Percentiles rank a stretch among this genome's conserved stretches.
Conservation (phyloP, 2,888 invertebrate genomes). For the Drosophila tanythrix region DNA sequence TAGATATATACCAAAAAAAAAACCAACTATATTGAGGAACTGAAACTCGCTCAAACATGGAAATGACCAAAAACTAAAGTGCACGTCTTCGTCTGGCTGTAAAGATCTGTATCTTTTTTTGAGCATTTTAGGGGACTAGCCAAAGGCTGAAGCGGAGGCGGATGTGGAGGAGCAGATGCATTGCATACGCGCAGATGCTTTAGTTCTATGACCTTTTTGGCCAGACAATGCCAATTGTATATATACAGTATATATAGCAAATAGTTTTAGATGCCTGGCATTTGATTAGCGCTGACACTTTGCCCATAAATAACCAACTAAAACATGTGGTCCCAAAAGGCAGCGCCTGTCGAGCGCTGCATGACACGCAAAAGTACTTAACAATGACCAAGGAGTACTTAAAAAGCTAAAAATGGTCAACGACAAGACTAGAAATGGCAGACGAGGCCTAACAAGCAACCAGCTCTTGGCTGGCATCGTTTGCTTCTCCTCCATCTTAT, state of each 20-base stretch:
- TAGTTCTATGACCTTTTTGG: slow-evolving; percentile 64
- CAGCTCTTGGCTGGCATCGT: slow-evolving; percentile 18
- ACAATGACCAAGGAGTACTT: slow-evolving; percentile 82
- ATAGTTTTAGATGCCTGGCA: slow-evolving; percentile 75
- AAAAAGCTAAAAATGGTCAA: slow-evolving; percentile 78
- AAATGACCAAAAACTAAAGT: slow-evolving; percentile 56
- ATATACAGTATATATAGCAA: slow-evolving; percentile 45
- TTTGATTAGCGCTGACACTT: slow-evolving; percentile 85
- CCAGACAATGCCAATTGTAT: slow-evolving; percentile 50
- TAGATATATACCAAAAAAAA: background rate
- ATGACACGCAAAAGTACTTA: slow-evolving; percentile 81
- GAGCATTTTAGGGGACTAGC: slow-evolving; percentile 12
- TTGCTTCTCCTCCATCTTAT: slow-evolving; percentile 1
- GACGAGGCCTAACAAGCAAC: slow-evolving; percentile 61
- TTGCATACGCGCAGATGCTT: slow-evolving; percentile 34
- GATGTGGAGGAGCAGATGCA: slow-evolving; percentile 10
- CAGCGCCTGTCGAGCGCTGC: slow-evolving; percentile 57
- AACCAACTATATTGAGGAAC: slow-evolving; percentile 38
- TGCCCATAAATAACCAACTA: slow-evolving; percentile 84
- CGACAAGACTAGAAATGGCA: slow-evolving; percentile 72
- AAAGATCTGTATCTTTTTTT: slow-evolving; percentile 60
- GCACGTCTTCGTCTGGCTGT: slow-evolving; percentile 61
- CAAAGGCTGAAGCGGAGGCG: background rate
- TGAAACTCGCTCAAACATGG: slow-evolving; percentile 46
- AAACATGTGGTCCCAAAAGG: slow-evolving; percentile 82